Percentiles rank a stretch among this genome's conserved stretches.
These are phyloP conservation scores for Anguilla japonica DNA, from an alignment of 2,113 vertebrate species.

Conservation along the genomic window DNA sequence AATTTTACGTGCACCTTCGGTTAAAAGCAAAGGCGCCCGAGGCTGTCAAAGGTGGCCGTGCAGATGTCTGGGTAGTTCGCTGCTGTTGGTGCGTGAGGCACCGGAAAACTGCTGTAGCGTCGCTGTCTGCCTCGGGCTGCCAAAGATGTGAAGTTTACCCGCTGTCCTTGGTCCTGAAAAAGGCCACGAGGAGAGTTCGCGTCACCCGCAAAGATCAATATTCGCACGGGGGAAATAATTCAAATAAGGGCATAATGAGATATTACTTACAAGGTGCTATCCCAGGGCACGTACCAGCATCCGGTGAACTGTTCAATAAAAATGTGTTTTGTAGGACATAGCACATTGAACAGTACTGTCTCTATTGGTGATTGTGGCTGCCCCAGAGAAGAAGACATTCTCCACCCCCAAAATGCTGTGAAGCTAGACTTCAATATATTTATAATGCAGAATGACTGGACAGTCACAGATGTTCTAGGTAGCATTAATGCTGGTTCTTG, in stretches of 20 bases:
- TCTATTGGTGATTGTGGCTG: background rate
- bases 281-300: background rate
- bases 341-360: background rate
- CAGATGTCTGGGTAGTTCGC: too few relatives aligned
- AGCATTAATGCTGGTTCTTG: background rate
- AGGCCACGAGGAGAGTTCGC: background rate
- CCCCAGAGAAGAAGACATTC: background rate
- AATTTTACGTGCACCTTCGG: too few relatives aligned
- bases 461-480: background rate
- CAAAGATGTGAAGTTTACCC: background rate
- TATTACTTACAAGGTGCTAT: background rate
- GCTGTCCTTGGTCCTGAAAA: slow-evolving; percentile 63
- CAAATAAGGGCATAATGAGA: background rate
- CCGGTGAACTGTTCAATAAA: too few relatives aligned
- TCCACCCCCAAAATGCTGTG: background rate
- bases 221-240: background rate
- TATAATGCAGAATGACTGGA: background rate
- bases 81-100: background rate
- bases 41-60: background rate
- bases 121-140: background rate
- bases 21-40: background rate
- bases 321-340: background rate
- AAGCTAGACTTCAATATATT: background rate
- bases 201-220: background rate
- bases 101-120: background rate